Conservation (phyloP, 1,140 invertebrate species). For the Bombus fervidus region DNA sequence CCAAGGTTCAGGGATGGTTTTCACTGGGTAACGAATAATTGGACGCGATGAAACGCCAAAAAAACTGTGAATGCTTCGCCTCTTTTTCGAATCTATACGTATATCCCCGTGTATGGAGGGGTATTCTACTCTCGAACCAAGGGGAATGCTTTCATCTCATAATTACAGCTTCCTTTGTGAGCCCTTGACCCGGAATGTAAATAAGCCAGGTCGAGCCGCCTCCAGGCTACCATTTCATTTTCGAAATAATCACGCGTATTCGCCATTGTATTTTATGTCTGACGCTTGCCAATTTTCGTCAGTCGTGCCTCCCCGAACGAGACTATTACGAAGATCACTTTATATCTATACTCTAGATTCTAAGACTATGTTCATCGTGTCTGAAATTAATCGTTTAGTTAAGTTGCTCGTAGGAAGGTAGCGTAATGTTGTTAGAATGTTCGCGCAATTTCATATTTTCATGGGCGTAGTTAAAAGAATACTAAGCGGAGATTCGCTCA, state of each 20-base stretch:
- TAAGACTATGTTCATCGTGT: neutral
- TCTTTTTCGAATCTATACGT: constrained; percentile 41
- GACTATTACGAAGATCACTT: neutral
- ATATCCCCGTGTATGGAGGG: neutral
- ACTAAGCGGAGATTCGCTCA: rapidly evolving
- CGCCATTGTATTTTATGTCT: constrained; percentile 20
- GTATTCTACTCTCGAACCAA: constrained; percentile 28
- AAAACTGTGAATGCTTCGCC: constrained; percentile 47
- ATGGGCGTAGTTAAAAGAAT: neutral
- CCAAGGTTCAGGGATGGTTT: constrained; percentile 37
- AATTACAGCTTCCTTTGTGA: constrained; percentile 61
- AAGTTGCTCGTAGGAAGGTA: neutral
- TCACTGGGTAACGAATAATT: constrained; percentile 56
- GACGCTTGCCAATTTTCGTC: neutral
- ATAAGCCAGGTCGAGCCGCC: constrained; percentile 38
- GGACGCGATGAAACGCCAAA: constrained; percentile 59
- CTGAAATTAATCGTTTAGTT: neutral
- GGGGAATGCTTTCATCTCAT: constrained; percentile 64
- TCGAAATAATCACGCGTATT: constrained; percentile 53
- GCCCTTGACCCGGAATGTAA: constrained; percentile 60
- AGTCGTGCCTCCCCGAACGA: too few species aligned
- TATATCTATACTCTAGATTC: neutral
- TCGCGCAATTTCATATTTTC: neutral
- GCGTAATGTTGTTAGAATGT: too few species aligned
- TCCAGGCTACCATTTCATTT: constrained; percentile 42